Base-by-base conservation (phyloP, 2,888 invertebrate species). In the Yponomeuta plumbellus region DNA sequence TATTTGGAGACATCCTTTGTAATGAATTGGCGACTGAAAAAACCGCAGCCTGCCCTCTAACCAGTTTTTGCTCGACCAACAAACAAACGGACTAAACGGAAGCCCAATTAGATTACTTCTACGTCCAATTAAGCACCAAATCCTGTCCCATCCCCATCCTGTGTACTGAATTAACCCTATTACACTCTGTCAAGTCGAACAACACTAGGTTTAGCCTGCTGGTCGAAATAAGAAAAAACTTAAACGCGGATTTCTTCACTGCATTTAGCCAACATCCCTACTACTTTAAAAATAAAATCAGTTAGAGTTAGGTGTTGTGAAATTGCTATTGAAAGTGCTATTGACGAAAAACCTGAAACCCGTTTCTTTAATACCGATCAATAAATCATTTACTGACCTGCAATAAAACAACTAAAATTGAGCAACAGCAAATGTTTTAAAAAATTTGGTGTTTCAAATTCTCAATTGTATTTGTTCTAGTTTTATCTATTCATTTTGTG, bases 161-260 rank as follows among this genome's bases (percentile, higher is more conserved):
- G 8, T 52, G 44, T 52, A 52, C 17, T 17, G 44, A 52, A 52
- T 52, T 52, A 52, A 52, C 44, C 44, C 44, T 52, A 52, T 52
- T 52, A 52, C 44, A 52, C 44, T 52, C 44, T 52, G 44, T 52
- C 44, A 13, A 17, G 44, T 52, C 44, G 17, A 52, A 52, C 44
- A 52, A 17, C 17, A 17, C 20, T 62, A 34, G 39, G 34, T 39
- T 17, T 39, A 23, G 11, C 21, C 64, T 44, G 52, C 64, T 52
- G 44, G 21, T 64, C 21, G 68, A 67, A 75, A 75, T 71, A 70
- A 67, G 66, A 70, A 67, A 69, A 66, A 70, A 70, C 67, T 73
- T 71, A 72, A 69, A 79, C 76, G 75, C 10, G 74, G 78, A 79
- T 75, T 81, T 85, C 78, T 34, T 34, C 83, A 85, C 44, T 52